Percentiles rank a stretch among this genome's conserved stretches.
Conservation (phyloP, 2,797 vertebrate species). For the Hippoglossus hippoglossus region DNA sequence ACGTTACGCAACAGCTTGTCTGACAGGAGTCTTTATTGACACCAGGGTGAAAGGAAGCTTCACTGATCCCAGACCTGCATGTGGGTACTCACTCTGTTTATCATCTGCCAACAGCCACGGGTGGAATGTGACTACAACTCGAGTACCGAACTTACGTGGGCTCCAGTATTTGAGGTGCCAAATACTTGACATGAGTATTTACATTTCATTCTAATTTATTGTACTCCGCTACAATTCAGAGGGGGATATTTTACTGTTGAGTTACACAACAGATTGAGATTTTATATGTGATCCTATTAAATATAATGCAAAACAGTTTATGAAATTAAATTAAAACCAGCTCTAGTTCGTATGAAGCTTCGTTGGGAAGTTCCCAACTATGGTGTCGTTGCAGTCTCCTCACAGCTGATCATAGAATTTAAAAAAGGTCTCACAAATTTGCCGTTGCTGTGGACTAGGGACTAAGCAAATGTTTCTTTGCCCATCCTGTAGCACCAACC, state of each 20-base stretch:
- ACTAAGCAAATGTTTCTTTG: too few relatives aligned
- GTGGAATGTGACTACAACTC: too few relatives aligned
- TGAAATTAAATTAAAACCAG: too few relatives aligned
- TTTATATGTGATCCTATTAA: not conserved
- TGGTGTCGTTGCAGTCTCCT: too few relatives aligned
- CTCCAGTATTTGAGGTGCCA: too few relatives aligned
- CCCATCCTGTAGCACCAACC: too few relatives aligned
- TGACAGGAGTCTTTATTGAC: constrained; percentile 26
- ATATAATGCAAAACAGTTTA: too few relatives aligned
- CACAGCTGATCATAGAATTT: too few relatives aligned
- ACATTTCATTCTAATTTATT: not conserved
- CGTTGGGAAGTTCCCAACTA: too few relatives aligned
- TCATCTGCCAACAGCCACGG: not conserved
- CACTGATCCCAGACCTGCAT: constrained; percentile 22
- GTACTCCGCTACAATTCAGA: not conserved
- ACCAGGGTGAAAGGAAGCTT: constrained; percentile 5
- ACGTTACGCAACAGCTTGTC: constrained; percentile 48
- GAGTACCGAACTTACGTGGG: not conserved
- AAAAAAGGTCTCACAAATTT: too few relatives aligned
- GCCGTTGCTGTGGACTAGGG: too few relatives aligned
- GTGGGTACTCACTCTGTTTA: not conserved
- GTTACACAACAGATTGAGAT: not conserved
- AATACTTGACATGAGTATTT: not conserved
- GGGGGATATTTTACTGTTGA: not conserved
- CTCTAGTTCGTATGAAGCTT: too few relatives aligned